phyloP scores from a whole-genome alignment of 2,113 vertebrate genomes.

The Semnornis frantzii region DNA sequence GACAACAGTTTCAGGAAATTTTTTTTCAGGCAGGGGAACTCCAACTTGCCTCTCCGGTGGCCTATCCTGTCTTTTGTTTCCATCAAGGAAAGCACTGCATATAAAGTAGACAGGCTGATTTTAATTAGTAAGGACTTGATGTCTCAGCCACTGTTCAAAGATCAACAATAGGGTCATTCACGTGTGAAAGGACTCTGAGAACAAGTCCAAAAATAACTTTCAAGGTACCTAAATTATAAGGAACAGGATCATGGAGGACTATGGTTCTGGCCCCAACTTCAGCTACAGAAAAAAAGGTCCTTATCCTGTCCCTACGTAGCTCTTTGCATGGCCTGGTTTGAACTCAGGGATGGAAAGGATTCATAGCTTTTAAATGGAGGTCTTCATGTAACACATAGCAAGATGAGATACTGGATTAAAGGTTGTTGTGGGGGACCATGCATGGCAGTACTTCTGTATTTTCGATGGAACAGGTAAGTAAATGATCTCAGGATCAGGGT shows the following conservation, averaged over 20 bases:
- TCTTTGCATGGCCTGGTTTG: background rate
- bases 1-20: background rate
- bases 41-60: background rate
- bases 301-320: background rate
- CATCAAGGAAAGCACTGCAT: background rate
- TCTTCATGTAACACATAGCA: background rate
- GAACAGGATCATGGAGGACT: background rate
- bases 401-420: background rate
- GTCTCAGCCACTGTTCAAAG: background rate
- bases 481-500: background rate
- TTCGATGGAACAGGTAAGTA: background rate
- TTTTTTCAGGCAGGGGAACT: background rate
- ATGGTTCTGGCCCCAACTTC: background rate
- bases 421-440: background rate
- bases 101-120: background rate
- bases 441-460: background rate
- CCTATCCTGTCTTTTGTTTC: background rate
- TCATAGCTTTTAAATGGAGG: background rate
- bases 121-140: background rate
- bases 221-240: background rate
- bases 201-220: constrained; percentile 1
- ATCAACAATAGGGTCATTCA: background rate
- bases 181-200: background rate
- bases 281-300: background rate
- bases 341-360: background rate